These are phyloP conservation scores for Drosophila equinoxialis DNA, from an alignment of 1,140 invertebrate genomes.

Conservation along the genomic window DNA sequence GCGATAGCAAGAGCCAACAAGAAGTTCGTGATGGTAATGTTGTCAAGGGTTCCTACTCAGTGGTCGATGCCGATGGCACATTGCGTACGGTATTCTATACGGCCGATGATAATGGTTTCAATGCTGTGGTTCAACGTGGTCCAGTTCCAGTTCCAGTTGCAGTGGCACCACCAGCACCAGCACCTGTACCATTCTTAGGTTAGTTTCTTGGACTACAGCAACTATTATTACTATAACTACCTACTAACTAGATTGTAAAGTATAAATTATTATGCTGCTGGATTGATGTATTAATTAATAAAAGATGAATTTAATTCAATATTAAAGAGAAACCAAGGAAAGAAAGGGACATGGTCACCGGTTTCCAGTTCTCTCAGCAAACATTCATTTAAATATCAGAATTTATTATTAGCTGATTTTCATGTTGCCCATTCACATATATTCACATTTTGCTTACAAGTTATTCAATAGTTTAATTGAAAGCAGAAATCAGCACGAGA, in stretches of 20 bases:
- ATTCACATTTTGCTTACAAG: conserved; percentile 59
- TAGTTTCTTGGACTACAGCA: conserved; percentile 16
- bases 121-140: conserved; percentile 84
- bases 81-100: conserved; percentile 85
- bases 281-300: background rate
- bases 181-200: conserved; percentile 56
- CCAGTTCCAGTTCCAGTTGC: conserved; percentile 57
- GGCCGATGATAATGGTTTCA: conserved; percentile 86
- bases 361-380: background rate
- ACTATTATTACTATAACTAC: background rate
- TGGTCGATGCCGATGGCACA: conserved; percentile 86
- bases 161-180: conserved; percentile 29
- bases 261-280: conserved; percentile 66
- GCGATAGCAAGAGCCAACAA: conserved; percentile 86
- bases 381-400: background rate
- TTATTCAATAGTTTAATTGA: conserved; percentile 81
- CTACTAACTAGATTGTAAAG: conserved; percentile 50
- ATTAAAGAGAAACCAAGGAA: background rate
- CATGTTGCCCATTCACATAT: conserved; percentile 13
- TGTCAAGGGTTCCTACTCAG: conserved; percentile 85
- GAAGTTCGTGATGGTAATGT: conserved; percentile 86
- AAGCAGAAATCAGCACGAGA: conserved; percentile 74
- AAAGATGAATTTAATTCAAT: background rate
- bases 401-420: conserved; percentile 18
- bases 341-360: background rate